Evolutionary conservation across 2,888 invertebrate species (phyloP), one percentile per base, ranked within the genome.

Genomic region (Orthosia incerta): DNA sequence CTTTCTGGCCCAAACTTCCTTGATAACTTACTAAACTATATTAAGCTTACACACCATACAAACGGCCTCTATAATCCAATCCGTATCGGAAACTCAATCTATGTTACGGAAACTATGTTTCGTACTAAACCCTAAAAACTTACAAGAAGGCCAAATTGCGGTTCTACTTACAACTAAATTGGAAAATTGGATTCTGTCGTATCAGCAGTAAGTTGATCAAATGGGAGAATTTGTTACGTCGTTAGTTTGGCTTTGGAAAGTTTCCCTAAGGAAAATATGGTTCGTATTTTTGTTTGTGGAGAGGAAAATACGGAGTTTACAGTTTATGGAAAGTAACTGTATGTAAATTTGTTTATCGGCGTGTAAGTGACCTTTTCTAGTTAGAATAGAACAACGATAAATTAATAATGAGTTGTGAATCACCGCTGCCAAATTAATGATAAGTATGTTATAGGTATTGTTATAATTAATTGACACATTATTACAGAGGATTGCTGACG

Each of bases 141-240:
- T 65, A 61, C 61, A 71, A 81, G 66, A 57, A 71, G 53, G 55
- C 53, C 75, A 78, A 79, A 79, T 82, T 84, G 79, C 48, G 82
- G 71, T 50, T 46, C 11, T 62, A 45, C 62, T 68, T 23, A 71
- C 60, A 18, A 64, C 53, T n/a, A 66, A 71, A 78, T 84, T 81
- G 79, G 66, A 62, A 72, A 81, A 84, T 84, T 82, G 53, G 82
- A 82, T 85, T 83, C 66, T 23, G 59, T 48, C 64, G 73, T 39
- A 81, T 67, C 71, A 69, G 46, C 39, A 61, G 68, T 45, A 79
- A 71, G 67, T 85, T 72, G 60, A 71, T 79, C 71, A 69, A 79
- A 71, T 64, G 23, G 50, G 31, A 61, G 59, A 67, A 72, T 72
- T 82, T 74, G 69, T 67, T 67, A 56, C 45, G 50, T 64, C n/a